These are phyloP conservation scores for Arrhamphus sclerolepis DNA, from an alignment of 2,797 vertebrate genomes.

Conservation along the genomic window DNA sequence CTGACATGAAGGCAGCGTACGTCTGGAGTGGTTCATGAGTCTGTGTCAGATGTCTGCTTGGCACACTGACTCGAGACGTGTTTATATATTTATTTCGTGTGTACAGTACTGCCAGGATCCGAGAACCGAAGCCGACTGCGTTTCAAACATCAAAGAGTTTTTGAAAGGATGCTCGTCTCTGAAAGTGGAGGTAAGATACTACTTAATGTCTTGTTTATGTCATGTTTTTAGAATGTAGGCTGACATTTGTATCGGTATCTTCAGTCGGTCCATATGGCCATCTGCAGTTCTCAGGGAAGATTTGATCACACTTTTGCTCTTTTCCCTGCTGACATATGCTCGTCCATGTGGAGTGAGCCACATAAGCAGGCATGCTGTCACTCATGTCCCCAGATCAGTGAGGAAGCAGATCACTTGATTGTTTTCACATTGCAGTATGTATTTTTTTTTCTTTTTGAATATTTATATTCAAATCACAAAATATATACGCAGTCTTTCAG, in stretches of 20 bases:
- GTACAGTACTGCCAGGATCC: slow-evolving; percentile 90
- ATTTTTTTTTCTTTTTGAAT: slow-evolving; percentile 19
- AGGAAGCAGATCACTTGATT: no score
- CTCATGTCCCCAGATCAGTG: no score
- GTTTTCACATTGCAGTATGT: slow-evolving; percentile 1
- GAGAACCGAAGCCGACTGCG: slow-evolving; percentile 88
- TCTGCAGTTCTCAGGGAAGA: slow-evolving; percentile 23
- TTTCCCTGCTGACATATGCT: slow-evolving; percentile 42
- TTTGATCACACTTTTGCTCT: slow-evolving; percentile 32
- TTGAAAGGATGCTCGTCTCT: slow-evolving; percentile 88
- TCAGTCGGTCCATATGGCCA: slow-evolving; percentile 11
- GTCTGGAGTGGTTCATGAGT: neutral
- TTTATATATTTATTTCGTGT: slow-evolving; percentile 60
- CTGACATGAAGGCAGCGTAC: neutral
- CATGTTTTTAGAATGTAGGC: neutral
- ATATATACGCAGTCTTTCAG: neutral
- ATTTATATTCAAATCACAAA: neutral
- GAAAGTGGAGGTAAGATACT: slow-evolving; percentile 91
- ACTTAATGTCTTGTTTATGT: slow-evolving; percentile 13
- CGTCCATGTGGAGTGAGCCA: slow-evolving; percentile 49
- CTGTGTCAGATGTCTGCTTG: slow-evolving; percentile 23
- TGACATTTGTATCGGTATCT: slow-evolving; percentile 21
- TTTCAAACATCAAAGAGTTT: slow-evolving; percentile 92
- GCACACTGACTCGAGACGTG: slow-evolving; percentile 36
- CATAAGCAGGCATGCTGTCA: neutral